Evolutionary conservation across 2,888 invertebrate species (phyloP).

Genomic region (Unio pictorum): DNA sequence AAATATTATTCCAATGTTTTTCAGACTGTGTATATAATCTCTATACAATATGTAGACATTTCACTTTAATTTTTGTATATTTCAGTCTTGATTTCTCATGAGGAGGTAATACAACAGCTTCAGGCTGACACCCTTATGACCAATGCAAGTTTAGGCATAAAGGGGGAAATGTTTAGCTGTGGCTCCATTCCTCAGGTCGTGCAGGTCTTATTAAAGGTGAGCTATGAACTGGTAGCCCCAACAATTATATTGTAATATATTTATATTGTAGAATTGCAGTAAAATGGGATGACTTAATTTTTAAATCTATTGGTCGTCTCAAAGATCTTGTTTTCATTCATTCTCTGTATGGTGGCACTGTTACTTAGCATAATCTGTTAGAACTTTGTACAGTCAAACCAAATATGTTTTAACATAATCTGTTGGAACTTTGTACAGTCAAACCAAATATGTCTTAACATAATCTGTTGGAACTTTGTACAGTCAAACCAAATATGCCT

Average conservation of each 20-base stretch:
- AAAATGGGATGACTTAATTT: conserved; percentile 16
- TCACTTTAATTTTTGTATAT: conserved; percentile 5
- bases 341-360: no score
- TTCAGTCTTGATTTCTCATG: conserved; percentile 76
- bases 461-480: no score
- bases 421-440: no score
- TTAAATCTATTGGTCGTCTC: neutral
- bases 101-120: conserved; percentile 84
- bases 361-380: no score
- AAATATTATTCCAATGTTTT: neutral
- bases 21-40: neutral
- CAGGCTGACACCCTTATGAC: conserved; percentile 83
- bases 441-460: no score
- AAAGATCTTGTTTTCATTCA: no score
- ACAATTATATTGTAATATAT: no score
- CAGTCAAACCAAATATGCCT: no score
- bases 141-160: conserved; percentile 78
- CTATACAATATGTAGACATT: neutral
- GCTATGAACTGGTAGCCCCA: neutral
- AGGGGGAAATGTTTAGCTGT: conserved; percentile 78
- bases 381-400: no score
- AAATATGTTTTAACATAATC: no score
- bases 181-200: conserved; percentile 82
- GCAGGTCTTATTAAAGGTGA: conserved; percentile 80
- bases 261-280: neutral